Conservation (phyloP, 1,140 invertebrate genomes). For the Drosophila sproati region DNA sequence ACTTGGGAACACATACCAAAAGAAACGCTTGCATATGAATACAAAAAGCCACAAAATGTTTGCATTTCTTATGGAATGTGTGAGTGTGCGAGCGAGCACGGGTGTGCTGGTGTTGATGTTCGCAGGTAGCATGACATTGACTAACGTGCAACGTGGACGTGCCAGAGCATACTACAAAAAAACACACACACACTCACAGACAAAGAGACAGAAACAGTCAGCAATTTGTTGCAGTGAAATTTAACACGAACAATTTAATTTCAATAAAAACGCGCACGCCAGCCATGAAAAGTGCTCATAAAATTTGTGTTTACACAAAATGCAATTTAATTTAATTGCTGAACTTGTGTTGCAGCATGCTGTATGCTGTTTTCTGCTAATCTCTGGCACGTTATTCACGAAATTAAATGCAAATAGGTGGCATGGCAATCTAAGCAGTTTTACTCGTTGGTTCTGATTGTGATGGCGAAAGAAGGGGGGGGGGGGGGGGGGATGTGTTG, state of each 20-base stretch:
- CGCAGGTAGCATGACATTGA: constrained; percentile 52
- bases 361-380: constrained; percentile 58
- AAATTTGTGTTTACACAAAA: constrained; percentile 61
- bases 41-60: constrained; percentile 51
- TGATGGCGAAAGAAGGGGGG: background rate
- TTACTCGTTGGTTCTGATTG: background rate
- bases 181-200: background rate
- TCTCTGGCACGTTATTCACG: constrained; percentile 66
- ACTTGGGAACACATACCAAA: constrained; percentile 1
- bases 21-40: background rate
- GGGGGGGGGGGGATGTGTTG: background rate
- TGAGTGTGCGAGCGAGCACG: constrained; percentile 9
- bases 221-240: constrained; percentile 74
- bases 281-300: constrained; percentile 61
- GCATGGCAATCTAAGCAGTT: constrained; percentile 32
- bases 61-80: constrained; percentile 20
- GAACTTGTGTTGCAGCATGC: constrained; percentile 55
- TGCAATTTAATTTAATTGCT: constrained; percentile 75
- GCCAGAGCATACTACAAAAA: constrained; percentile 30
- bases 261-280: constrained; percentile 68
- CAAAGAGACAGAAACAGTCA: background rate
- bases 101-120: constrained; percentile 29
- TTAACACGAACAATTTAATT: constrained; percentile 80
- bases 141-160: constrained; percentile 50
- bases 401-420: constrained; percentile 61